Evolutionary conservation across 2,113 vertebrate genomes (phyloP), one percentile per base, ranked within the genome.

Genomic region (Hippocampus guttulatus): DNA sequence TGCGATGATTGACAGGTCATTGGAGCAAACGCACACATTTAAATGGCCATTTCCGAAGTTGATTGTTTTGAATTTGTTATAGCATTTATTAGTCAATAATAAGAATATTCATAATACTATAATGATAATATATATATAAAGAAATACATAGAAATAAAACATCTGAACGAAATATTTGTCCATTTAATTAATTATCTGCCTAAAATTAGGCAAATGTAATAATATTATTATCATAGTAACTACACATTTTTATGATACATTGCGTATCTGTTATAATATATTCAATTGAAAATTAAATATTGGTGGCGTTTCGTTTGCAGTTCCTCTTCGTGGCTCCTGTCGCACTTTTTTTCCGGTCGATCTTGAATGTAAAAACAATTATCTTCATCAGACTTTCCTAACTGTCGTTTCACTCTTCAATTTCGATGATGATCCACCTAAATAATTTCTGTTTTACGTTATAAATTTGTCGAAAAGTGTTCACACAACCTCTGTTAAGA

Each of bases 1-100:
- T 69, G 33, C 47, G 69, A 81, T 87, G 62, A 68, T 78, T 81
- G 70, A 78, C 64, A 77, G 55, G 62, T 69, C 71, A 80, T 8
- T 14, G 72, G 52, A 60, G 27, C 45, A 21, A 67, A 47, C 21
- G 47, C 10, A 64, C 23, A 67, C 27, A 67, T 51, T 20, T 33
- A 61, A n/a, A 15, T 66, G 41, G 15, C 76, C 64, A 11, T 65
- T 60, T 63, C 2, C 16, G 14, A 8, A 40, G 23, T 67, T 40
- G 6, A 61, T 8, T 52, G n/a, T 57, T 25, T 64, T 64, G 9
- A 51, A 71, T 47, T 45, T 1, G 60, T 55, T 30, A 9, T 55
- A 52, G 3, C 25, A 67, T 58, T 67, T 64, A 51, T 43, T 30
- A 5, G 58, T 27, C 33, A 25, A 58, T 58, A 58, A 58, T 25